Conservation (phyloP, 2,113 vertebrate genomes). For the Dromas ardeola region DNA sequence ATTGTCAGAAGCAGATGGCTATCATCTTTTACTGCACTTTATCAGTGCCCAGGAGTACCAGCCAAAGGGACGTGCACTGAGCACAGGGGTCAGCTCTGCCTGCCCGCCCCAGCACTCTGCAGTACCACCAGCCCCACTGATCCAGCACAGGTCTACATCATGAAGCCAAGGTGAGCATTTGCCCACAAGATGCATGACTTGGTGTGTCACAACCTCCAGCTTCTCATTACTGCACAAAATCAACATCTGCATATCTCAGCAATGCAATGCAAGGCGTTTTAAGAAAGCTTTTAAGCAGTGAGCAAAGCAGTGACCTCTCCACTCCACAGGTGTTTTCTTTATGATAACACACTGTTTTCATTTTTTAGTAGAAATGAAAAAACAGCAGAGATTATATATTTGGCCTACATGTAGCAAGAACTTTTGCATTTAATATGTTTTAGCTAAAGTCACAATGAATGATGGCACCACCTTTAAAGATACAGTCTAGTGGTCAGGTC, state of each 20-base stretch:
- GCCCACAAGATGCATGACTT: background rate
- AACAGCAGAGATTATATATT: background rate
- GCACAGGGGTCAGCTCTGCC: background rate
- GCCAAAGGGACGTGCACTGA: background rate
- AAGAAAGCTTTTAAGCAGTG: background rate
- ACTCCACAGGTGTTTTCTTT: background rate
- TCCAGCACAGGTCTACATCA: background rate
- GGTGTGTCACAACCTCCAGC: background rate
- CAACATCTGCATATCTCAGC: background rate
- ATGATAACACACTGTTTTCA: background rate
- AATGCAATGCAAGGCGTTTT: background rate
- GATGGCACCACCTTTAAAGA: background rate
- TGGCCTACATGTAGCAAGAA: background rate
- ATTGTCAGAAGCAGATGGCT: background rate
- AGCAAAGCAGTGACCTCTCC: background rate
- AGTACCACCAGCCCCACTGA: background rate
- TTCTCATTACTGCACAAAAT: background rate
- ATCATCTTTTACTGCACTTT: background rate
- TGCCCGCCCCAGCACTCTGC: background rate
- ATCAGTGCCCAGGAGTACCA: background rate
- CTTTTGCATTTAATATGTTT: background rate
- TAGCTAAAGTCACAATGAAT: background rate
- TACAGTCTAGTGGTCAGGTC: background rate
- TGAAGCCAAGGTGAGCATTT: fast-evolving
- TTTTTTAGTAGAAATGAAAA: background rate